A percentile compares a stretch with the other conserved stretches of the same genome.
Conservation (phyloP, 2,797 vertebrate genomes). For the Poeciliopsis gracilis region DNA sequence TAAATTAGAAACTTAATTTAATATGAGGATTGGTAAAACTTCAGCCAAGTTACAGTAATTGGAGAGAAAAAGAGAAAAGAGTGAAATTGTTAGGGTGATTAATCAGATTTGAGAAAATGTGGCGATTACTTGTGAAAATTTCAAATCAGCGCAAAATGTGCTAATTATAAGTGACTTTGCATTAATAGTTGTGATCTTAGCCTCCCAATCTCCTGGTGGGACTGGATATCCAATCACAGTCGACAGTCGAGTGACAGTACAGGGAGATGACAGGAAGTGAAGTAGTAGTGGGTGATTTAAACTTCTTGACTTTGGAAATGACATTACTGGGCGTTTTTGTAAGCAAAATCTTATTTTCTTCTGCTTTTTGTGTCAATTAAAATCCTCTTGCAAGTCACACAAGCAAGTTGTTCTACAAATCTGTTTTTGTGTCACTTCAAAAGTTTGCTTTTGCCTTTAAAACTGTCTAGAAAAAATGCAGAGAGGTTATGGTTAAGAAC, state of each 20-base stretch:
- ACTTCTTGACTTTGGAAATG: background rate
- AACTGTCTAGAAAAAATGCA: slow-evolving; percentile 25
- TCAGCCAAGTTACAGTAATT: too few species aligned
- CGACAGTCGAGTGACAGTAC: background rate
- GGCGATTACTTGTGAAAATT: too few species aligned
- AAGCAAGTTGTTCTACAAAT: background rate
- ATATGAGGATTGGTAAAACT: too few species aligned
- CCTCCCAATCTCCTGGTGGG: too few species aligned
- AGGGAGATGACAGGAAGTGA: background rate
- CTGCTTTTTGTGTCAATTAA: background rate
- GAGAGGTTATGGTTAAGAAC: slow-evolving; percentile 5
- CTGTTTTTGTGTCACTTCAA: background rate
- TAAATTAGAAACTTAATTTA: too few species aligned
- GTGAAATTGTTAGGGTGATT: too few species aligned
- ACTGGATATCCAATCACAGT: background rate
- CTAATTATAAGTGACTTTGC: too few species aligned
- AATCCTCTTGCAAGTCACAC: background rate
- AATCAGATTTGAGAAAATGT: too few species aligned
- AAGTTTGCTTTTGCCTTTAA: background rate
- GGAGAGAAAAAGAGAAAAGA: too few species aligned
- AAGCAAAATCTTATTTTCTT: background rate
- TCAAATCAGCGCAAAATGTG: too few species aligned
- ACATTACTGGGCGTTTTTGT: background rate
- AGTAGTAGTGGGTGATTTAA: background rate
- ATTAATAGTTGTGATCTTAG: too few species aligned